Evolutionary conservation across 2,888 invertebrate species (phyloP), one percentile per base, ranked within the genome.

Genomic region (Sphaerophoria taeniata): DNA sequence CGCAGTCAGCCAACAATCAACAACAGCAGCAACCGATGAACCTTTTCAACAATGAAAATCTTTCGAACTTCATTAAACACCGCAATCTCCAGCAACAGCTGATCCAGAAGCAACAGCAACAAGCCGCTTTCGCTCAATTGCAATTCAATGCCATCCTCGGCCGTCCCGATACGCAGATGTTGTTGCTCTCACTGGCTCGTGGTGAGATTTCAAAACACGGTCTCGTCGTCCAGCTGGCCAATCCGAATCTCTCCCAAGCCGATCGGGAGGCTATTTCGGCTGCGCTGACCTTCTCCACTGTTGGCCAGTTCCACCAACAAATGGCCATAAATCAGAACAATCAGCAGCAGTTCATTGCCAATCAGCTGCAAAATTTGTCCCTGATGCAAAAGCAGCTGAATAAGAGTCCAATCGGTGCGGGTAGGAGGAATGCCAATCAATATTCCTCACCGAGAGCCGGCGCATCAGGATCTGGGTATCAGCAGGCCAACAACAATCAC

Each of bases 201-300:
- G 91, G 91, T 31, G 91, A 91, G 73, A 91, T 91, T 7, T 91
- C 91, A 0, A 91, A 91, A 77, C 91, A 91, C 65, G 91, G 91
- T 0, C 78, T 91, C 2, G 73, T 91, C 9, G 89, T 91, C 16
- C 91, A 91, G 70, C 75, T 91, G 74, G 89, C 91, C 12, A 91
- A 91, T 89, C 91, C 91, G 4, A 89, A 90, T 9, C 79, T 91
- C 4, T 87, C 88, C 5, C 90, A 87, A 73, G 87, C 89, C 77
- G 91, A 91, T 87, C 91, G 91, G 0, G 91, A 91, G 70, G 91
- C 91, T 6, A 91, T 91, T 24, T 91, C 91, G 4, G 91, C 91
- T 14, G 91, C 91, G 6, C 79, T 91, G 67, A 90, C 91, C 61
- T 91, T 91, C 63, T 90, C 91, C 3, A 90, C 91, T 14, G 89